Conservation (phyloP, 2,888 invertebrate genomes). For the Drepana falcataria region DNA sequence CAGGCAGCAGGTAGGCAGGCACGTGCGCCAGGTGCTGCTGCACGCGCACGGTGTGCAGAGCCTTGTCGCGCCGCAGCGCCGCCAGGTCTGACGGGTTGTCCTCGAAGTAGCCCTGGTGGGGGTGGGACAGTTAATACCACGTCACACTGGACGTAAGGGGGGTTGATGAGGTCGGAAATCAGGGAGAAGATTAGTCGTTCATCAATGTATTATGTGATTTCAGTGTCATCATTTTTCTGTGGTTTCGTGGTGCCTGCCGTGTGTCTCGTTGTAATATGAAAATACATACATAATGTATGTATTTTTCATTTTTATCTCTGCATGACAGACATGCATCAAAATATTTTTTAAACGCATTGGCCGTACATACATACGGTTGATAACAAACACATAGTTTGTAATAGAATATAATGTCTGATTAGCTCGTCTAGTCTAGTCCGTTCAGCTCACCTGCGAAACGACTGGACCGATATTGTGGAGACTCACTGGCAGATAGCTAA, state of each 20-base stretch:
- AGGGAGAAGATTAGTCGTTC: constrained; percentile 77
- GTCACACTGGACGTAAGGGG: too few relatives aligned
- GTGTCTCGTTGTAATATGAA: too few relatives aligned
- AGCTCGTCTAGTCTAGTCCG: too few relatives aligned
- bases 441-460: too few relatives aligned
- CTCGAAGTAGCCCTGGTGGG: constrained; percentile 88
- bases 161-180: constrained; percentile 21
- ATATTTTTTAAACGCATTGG: too few relatives aligned
- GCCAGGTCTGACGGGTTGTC: constrained; percentile 93
- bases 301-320: not conserved
- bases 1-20: constrained; percentile 94
- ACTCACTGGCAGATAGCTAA: too few relatives aligned
- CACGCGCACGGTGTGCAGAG: constrained; percentile 89
- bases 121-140: not conserved
- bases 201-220: constrained; percentile 57
- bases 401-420: too few relatives aligned
- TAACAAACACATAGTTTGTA: too few relatives aligned
- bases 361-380: too few relatives aligned
- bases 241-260: constrained; percentile 5
- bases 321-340: too few relatives aligned
- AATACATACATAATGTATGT: not conserved
- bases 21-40: constrained; percentile 93
- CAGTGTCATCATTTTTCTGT: constrained; percentile 41
- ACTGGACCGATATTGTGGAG: too few relatives aligned
- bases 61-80: constrained; percentile 90